Evolutionary conservation across 2,113 vertebrate genomes (phyloP).

Genomic region (Ameiurus melas): DNA sequence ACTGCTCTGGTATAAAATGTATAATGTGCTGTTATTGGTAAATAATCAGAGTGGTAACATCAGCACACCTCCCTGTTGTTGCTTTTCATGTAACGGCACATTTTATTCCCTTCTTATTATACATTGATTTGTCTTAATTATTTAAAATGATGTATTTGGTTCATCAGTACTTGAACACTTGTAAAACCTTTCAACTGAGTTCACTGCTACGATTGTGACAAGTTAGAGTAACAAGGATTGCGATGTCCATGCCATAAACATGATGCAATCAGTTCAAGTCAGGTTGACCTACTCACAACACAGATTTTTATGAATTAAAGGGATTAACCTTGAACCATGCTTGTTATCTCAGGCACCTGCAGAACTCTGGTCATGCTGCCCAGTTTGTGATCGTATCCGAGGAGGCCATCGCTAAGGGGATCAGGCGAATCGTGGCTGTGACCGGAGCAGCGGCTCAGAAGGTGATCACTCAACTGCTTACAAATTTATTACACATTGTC

Average conservation of each 20-base stretch:
- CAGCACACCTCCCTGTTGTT: too few relatives aligned
- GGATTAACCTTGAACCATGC: neutral
- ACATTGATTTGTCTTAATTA: too few relatives aligned
- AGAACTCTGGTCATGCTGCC: conserved; percentile 84
- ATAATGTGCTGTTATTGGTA: neutral
- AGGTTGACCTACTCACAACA: neutral
- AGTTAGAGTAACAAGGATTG: neutral
- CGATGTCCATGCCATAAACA: neutral
- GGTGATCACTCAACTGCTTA: conserved; percentile 67
- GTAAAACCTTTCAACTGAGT: neutral
- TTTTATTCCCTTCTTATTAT: neutral
- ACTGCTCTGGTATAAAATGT: neutral
- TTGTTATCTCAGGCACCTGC: conserved; percentile 79
- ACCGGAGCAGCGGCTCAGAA: conserved; percentile 92
- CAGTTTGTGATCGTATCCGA: conserved; percentile 93
- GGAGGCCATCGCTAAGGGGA: conserved; percentile 97
- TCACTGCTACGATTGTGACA: neutral
- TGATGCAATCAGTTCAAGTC: neutral
- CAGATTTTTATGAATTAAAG: neutral
- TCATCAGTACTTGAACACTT: neutral
- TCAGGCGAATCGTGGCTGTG: conserved; percentile 93
- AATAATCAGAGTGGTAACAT: too few relatives aligned
- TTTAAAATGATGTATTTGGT: too few relatives aligned
- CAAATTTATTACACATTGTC: neutral
- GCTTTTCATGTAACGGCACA: too few relatives aligned